These are phyloP conservation scores for Pharmacophagus antenor DNA, from an alignment of 2,888 invertebrate species.

Conservation along the genomic window DNA sequence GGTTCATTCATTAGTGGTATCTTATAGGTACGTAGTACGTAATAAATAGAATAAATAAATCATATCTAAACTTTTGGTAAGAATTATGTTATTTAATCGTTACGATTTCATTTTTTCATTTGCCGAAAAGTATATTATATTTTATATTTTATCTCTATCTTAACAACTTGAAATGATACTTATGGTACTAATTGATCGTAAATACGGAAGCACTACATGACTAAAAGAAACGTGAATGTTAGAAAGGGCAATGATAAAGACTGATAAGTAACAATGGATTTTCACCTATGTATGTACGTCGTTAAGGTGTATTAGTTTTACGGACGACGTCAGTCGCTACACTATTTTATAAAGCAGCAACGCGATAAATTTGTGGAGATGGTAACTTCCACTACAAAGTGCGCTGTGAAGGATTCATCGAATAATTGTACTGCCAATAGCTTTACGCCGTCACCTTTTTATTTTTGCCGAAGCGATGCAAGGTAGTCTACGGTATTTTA, in stretches of 20 bases:
- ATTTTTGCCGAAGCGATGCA: constrained; percentile 60
- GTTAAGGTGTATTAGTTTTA: constrained; percentile 26
- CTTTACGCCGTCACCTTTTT: constrained; percentile 48
- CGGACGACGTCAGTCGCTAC: constrained; percentile 35
- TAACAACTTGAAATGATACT: constrained; percentile 2
- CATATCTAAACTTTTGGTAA: too few species aligned
- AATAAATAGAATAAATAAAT: too few species aligned
- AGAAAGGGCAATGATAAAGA: constrained; percentile 14
- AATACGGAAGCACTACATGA: constrained; percentile 1
- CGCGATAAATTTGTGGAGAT: constrained; percentile 52
- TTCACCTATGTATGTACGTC: constrained; percentile 13
- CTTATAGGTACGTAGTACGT: too few species aligned
- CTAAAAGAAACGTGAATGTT: constrained; percentile 20
- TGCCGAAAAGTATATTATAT: too few species aligned
- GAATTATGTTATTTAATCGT: too few species aligned
- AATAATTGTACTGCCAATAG: constrained; percentile 68
- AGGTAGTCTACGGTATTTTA: constrained; percentile 74
- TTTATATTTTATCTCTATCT: too few species aligned
- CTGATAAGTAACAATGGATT: not conserved
- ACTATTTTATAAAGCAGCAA: constrained; percentile 37
- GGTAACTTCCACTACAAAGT: constrained; percentile 48
- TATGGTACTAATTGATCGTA: not conserved
- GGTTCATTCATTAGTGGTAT: too few species aligned
- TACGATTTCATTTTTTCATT: too few species aligned
- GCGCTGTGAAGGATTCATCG: constrained; percentile 56